Conservation (phyloP, 2,797 vertebrate species). For the Buceros bicornis region DNA sequence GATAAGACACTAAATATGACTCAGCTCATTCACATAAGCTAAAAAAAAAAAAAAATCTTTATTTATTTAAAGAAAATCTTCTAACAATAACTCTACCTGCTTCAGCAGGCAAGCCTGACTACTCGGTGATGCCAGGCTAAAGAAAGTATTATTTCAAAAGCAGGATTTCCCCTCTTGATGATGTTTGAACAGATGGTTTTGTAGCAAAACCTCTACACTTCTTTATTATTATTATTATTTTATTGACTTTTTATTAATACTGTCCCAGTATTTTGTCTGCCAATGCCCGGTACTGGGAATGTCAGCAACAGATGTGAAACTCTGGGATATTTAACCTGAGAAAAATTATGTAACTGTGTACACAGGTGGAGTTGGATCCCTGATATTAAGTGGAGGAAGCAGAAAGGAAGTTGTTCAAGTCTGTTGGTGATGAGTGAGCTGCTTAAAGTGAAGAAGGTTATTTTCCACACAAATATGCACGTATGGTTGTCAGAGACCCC, state of each 20-base stretch:
- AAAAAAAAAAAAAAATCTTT: conserved; percentile 1
- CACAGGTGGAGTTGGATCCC: neutral
- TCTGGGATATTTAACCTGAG: neutral
- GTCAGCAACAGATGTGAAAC: neutral
- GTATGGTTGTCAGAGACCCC: neutral
- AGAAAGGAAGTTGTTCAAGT: neutral
- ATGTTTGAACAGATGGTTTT: conserved; percentile 78
- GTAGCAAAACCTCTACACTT: neutral
- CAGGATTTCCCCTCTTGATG: conserved; percentile 50
- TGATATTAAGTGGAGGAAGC: neutral
- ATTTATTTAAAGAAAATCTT: conserved; percentile 72
- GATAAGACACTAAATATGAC: conserved; percentile 38
- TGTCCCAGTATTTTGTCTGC: neutral
- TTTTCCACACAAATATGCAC: neutral
- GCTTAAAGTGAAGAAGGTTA: neutral
- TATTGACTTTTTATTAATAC: neutral
- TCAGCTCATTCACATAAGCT: neutral
- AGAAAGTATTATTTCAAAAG: conserved; percentile 47
- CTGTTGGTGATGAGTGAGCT: neutral
- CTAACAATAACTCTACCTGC: conserved; percentile 71
- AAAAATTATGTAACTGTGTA: neutral
- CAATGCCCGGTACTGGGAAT: neutral
- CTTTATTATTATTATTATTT: neutral
- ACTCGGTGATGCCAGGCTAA: neutral
- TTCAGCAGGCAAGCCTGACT: conserved; percentile 61